Evolutionary conservation across 2,888 invertebrate genomes (phyloP), one percentile per base, ranked within the genome.

Genomic region (Plagiodera versicolora): DNA sequence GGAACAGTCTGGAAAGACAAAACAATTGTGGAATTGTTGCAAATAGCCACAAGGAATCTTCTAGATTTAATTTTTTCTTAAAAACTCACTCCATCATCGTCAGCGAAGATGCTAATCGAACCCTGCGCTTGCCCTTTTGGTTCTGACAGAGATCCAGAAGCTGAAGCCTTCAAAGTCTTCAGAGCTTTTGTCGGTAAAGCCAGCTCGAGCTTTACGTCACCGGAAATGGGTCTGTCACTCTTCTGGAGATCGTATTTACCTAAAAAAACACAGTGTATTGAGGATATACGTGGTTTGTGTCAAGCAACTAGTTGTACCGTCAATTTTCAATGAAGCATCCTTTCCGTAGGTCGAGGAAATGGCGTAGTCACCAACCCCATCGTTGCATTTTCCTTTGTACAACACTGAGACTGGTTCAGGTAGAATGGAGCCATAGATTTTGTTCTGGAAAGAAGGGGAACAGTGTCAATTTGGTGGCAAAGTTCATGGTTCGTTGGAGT

Each of bases 141-240:
- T 4, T 74, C 63, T 14, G 79, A 49, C 0, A 80, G 14, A 10
- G 77, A 79, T 0, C 80, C 79, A 17, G 74, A 70, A 0, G 82
- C 77, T 1, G 80, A 77, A 32, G 81, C 75, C 68, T 85, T 86
- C 48, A 88, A 70, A 64, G 84, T 83, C 57, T 85, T 87, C 0
- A 87, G 78, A 39, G 83, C 83, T 1, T 87, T 84, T 54, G 83
- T 81, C 0, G 88, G 87, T 18, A 87, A 74, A 17, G 83, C 81
- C 0, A 88, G 8, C 3, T 82, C 81, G 0, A 85, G 17, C 0
- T 80, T 76, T 39, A 80, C 63, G 24, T 86, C 84, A n/a, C 83
- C 81, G 2, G 79, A 73, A 24, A 75, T 75, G 30, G 86, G 85
- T 67, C 75, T 78, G 0, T 81, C 74, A 0, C 77, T 69, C 14